These are phyloP conservation scores for Tyria jacobaeae DNA, from an alignment of 2,888 invertebrate species.

Conservation along the genomic window DNA sequence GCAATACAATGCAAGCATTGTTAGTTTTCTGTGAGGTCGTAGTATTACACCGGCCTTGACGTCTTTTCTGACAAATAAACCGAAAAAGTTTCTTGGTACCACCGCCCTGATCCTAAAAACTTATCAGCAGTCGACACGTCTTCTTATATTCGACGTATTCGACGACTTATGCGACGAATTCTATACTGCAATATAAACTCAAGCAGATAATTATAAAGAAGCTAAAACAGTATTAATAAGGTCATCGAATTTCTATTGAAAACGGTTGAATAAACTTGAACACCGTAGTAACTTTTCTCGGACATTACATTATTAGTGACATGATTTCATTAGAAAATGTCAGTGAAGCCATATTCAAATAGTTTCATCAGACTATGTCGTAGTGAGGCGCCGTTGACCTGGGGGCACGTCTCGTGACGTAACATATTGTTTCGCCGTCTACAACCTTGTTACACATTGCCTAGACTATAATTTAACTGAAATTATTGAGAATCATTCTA, in stretches of 20 bases:
- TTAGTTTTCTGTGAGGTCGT: too few relatives aligned
- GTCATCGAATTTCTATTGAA: background rate
- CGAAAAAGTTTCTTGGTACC: too few relatives aligned
- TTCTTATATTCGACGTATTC: too few relatives aligned
- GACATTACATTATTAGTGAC: constrained; percentile 16
- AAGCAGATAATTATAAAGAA: background rate
- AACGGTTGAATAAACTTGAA: background rate
- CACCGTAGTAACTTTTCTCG: constrained; percentile 7
- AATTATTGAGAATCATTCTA: too few relatives aligned
- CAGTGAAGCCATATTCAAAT: constrained; percentile 51
- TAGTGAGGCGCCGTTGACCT: constrained; percentile 10
- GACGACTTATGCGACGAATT: too few relatives aligned
- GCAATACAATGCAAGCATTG: too few relatives aligned
- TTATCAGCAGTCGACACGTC: too few relatives aligned
- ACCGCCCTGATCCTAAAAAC: too few relatives aligned
- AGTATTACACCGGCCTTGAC: too few relatives aligned
- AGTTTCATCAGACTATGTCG: constrained; percentile 35
- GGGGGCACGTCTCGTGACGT: constrained; percentile 51
- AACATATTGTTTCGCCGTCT: constrained; percentile 35
- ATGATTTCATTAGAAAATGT: constrained; percentile 27
- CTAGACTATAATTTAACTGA: constrained; percentile 12
- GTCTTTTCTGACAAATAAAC: too few relatives aligned
- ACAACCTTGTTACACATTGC: constrained; percentile 28
- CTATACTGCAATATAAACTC: too few relatives aligned
- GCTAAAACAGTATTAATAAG: background rate